Conservation (phyloP, 2,797 vertebrate species). For the Coendou prehensilis region DNA sequence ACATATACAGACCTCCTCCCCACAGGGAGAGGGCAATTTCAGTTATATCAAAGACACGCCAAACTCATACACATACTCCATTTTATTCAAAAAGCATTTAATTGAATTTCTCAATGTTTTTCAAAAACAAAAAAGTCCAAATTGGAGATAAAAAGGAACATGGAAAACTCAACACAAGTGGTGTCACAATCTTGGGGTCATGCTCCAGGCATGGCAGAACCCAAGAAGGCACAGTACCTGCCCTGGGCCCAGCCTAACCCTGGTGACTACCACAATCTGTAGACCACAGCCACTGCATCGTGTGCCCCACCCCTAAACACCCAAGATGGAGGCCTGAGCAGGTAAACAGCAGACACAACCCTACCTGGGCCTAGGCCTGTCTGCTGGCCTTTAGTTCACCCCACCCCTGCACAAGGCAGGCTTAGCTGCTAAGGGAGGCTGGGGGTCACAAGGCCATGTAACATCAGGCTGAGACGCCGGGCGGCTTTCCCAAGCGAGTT, state of each 20-base stretch:
- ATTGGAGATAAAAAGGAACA: slow-evolving; percentile 89
- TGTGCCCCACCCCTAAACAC: background rate
- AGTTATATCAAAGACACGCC: slow-evolving; percentile 53
- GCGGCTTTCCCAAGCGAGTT: slow-evolving; percentile 94
- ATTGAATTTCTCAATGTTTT: slow-evolving; percentile 89
- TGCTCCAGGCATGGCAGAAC: slow-evolving; percentile 82
- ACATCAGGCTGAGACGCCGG: slow-evolving; percentile 97
- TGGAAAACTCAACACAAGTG: slow-evolving; percentile 86
- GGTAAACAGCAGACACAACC: slow-evolving; percentile 53
- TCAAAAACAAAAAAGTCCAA: slow-evolving; percentile 87
- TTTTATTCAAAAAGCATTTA: slow-evolving; percentile 90
- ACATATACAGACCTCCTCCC: slow-evolving; percentile 19
- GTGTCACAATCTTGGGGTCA: slow-evolving; percentile 79
- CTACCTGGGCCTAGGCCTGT: slow-evolving; percentile 47
- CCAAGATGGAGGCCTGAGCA: slow-evolving; percentile 59
- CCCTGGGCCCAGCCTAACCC: slow-evolving; percentile 75
- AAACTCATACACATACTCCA: slow-evolving; percentile 70
- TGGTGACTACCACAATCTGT: slow-evolving; percentile 67
- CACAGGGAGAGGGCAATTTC: background rate
- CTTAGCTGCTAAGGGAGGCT: slow-evolving; percentile 86
- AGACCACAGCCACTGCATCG: slow-evolving; percentile 56
- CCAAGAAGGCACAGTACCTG: slow-evolving; percentile 78
- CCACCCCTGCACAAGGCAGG: slow-evolving; percentile 30
- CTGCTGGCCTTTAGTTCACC: slow-evolving; percentile 47
- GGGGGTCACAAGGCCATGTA: slow-evolving; percentile 95